These are phyloP conservation scores for Rynchops niger DNA, from an alignment of 2,113 vertebrate genomes.

Conservation along the genomic window DNA sequence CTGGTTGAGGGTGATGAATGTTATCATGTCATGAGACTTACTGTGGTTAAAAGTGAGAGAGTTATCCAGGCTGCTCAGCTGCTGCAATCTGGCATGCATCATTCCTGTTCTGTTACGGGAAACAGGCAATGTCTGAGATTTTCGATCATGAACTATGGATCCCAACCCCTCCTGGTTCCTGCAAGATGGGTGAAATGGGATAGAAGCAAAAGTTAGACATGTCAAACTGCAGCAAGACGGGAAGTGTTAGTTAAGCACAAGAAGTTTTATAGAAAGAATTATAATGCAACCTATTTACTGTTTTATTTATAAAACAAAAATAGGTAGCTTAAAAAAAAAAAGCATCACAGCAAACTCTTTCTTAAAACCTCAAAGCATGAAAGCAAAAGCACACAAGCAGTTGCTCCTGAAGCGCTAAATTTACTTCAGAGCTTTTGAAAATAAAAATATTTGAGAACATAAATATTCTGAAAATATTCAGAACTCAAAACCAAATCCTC, in stretches of 20 bases:
- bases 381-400: conserved; percentile 52
- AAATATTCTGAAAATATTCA: conserved; percentile 37
- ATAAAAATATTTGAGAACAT: background rate
- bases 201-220: conserved; percentile 86
- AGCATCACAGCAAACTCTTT: conserved; percentile 37
- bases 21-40: conserved; percentile 84
- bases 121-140: conserved; percentile 99
- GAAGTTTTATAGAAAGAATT: conserved; percentile 21
- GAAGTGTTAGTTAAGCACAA: conserved; percentile 79
- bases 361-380: conserved; percentile 34
- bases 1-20: conserved; percentile 64
- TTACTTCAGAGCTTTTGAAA: background rate
- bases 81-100: conserved; percentile 99
- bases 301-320: conserved; percentile 42
- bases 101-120: conserved; percentile 99
- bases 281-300: conserved; percentile 22
- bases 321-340: conserved; percentile 17
- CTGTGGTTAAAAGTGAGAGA: conserved; percentile 99
- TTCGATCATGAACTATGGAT: conserved; percentile 96
- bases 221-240: conserved; percentile 75
- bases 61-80: conserved; percentile 99
- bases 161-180: conserved; percentile 99
- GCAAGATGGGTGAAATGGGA: conserved; percentile 90
- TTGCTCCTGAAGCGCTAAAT: background rate
- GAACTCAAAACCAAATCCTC: background rate